phyloP scores from a whole-genome alignment of 2,797 vertebrate species.

The Chloroceryle amazona region DNA sequence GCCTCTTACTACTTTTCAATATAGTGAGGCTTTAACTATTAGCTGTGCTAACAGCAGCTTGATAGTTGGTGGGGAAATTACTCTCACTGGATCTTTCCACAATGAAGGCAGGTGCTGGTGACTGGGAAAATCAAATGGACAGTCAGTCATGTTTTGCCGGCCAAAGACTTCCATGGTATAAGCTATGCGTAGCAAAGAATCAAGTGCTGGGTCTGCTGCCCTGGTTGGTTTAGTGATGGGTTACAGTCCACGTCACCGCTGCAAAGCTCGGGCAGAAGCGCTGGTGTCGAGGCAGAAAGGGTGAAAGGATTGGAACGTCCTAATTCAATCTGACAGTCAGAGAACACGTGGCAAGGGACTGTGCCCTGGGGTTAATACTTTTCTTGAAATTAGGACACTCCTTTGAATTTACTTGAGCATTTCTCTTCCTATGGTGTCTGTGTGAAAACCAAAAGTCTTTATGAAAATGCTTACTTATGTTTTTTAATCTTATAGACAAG shows the following conservation, averaged over 20 bases:
- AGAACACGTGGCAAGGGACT: background rate
- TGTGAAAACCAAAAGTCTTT: background rate
- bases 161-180: background rate
- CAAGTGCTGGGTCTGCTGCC: background rate
- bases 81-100: background rate
- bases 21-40: background rate
- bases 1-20: background rate
- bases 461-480: background rate
- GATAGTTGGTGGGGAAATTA: background rate
- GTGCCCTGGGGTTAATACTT: background rate
- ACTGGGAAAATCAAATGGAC: background rate
- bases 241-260: background rate
- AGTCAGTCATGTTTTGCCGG: background rate
- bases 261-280: background rate
- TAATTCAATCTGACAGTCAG: background rate
- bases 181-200: background rate
- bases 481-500: background rate
- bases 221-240: accelerated
- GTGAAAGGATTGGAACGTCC: background rate
- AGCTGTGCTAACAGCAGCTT: background rate
- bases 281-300: background rate
- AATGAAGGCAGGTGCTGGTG: background rate
- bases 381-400: background rate
- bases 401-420: slow-evolving; percentile 17
- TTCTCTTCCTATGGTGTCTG: background rate